Base-by-base conservation (phyloP, 2,797 vertebrate genomes). In the Vultur gryphus region DNA sequence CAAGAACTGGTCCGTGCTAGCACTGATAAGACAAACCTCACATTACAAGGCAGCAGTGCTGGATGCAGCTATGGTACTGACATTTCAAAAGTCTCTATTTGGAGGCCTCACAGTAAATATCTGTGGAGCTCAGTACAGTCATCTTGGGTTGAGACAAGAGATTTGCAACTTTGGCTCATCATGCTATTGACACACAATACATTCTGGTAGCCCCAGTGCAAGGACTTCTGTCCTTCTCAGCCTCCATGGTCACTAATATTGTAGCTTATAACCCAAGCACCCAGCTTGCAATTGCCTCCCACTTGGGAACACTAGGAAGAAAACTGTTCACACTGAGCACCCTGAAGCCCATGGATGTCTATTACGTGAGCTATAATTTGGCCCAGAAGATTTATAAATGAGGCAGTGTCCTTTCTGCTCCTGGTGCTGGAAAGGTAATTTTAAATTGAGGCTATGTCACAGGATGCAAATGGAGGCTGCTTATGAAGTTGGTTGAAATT, bases 131-230 rank as follows among this genome's bases (percentile, higher is more conserved):
- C 44, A 14, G 26, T 2, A n/a, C 9, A 54, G 16, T 29, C 31
- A 14, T 20, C 43, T 43, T 77, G 24, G 15, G 33, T 73, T 90
- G 61, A 54, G 52, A 55, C 14, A 55, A n/a, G 12, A 84, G 31
- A 33, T 48, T 10, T 57, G 35, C 16, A 79, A 8, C 43, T 52
- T 79, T 61, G 11, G 23, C 28, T 73, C 10, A n/a, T 76, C 11
- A 13, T 55, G 6, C 9, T 62, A 5, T 14, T 31, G 49, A 37
- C 13, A 29, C 13, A 26, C 4, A 21, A 1, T 8, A 37, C 0
- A 6, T 52, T 48, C 39, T 89, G 28, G 13, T 39, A 73, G 18
- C 8, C 16, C 7, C 14, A 41, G 11, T 7, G 16, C 16, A 59
- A 75, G 28, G 44, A 52, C 10, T 78, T 65, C 72, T 33, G 26